Base-by-base conservation (phyloP, 2,797 vertebrate genomes). In the Trachurus trachurus region DNA sequence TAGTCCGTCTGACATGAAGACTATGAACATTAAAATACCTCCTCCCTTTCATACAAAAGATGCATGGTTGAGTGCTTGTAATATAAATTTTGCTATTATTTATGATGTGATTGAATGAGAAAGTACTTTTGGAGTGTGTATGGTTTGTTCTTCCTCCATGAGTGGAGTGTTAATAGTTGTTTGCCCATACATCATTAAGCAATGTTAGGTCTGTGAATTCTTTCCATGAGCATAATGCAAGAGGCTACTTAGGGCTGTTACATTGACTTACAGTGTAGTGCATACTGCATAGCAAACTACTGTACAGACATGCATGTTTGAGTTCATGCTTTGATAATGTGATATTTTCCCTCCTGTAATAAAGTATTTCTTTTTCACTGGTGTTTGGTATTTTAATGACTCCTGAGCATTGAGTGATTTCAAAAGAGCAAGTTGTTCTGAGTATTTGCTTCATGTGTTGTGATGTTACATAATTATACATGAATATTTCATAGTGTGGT, bases 251-350 rank as follows among this genome's bases (percentile, higher is more conserved):
- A 83, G 76, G 81, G 76, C 81, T 82, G 59, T 70, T 72, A 61
- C 47, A 66, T 60, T 67, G 45, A 80, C 22, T 77, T 62, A 45
- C 61, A 67, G 53, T 68, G 76, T 77, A 65, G 31, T 65, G 34
- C 34, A 42, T 82, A 69, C 71, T 75, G 59, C 68, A 76, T 80
- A 76, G 61, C 49, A 80, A 80, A 71, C 87, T 92, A 89, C 87
- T 91, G 91, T 89, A 85, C 67, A 85, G 49, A 71, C 50, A 47
- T 78, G 88, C 82, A 91, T 91, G 80, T 83, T 80, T 80, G 64
- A 74, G 44, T 58, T 85, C 74, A 76, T 84, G 71, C 81, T 84
- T 82, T 62, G 61, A 66, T 76, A 79, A 76, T 90, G 45, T 91
- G 76, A 90, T 71, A 45, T 39, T 57, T 53, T 21, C 15, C 12